Evolutionary conservation across 1,140 invertebrate species (phyloP).

Genomic region (Papilio polytes): DNA sequence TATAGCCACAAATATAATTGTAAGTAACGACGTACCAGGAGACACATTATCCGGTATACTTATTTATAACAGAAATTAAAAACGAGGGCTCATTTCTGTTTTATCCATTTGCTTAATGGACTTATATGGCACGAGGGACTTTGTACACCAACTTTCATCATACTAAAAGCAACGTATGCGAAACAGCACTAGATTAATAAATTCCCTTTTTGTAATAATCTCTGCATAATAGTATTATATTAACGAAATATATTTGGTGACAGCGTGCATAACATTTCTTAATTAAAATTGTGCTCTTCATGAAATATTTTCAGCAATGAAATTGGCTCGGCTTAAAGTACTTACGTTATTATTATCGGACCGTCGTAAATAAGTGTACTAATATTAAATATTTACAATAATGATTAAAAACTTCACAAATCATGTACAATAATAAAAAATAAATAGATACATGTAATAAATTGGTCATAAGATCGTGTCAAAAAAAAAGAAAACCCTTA

Average conservation of each 20-base stretch:
- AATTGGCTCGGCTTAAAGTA: neutral
- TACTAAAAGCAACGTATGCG: conserved; percentile 78
- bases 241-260: conserved; percentile 39
- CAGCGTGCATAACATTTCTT: conserved; percentile 11
- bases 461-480: neutral
- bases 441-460: neutral
- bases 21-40: conserved; percentile 41
- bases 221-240: conserved; percentile 44
- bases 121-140: conserved; percentile 77
- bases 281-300: conserved; percentile 12
- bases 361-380: neutral
- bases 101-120: conserved; percentile 81
- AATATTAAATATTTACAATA: neutral
- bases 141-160: conserved; percentile 77
- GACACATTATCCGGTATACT: conserved; percentile 72
- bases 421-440: neutral
- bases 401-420: neutral
- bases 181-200: conserved; percentile 78
- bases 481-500: no score
- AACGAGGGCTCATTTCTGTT: conserved; percentile 75
- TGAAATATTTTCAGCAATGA: neutral
- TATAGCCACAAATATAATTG: conserved; percentile 23
- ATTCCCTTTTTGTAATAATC: conserved; percentile 57
- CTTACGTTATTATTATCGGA: neutral
- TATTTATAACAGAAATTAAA: conserved; percentile 80